Evolutionary conservation across 1,140 invertebrate genomes (phyloP), one percentile per base, ranked within the genome.

Genomic region (Camponotus vicinus): DNA sequence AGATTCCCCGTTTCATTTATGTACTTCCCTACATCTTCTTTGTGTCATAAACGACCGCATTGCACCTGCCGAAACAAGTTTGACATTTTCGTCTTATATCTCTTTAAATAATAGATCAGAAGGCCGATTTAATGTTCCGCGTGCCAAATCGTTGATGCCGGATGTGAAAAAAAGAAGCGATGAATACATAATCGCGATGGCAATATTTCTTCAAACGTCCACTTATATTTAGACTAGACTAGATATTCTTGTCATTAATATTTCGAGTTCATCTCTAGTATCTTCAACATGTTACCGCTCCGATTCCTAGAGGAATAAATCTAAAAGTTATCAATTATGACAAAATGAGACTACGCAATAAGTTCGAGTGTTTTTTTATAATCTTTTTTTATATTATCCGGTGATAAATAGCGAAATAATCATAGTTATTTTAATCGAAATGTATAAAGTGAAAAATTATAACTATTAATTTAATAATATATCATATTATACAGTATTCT

Each of bases 181-280:
- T 7, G 34, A 40, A 70, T 70, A 42, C 27, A 52, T 80, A 55
- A 80, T 70, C 78, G 49, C 34, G 77, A 63, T 45, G 59, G 21
- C 27, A 18, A 80, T 45, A 21, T 80, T 80, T 70, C 78, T 80
- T 64, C 59, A 70, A 80, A 37, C 9, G 45, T 80, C 34, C 34
- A n/a, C 9, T 70, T 80, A 80, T 80, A 80, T 80, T 80, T 80
- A 80, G 21, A 21, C 21, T 21, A 21, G 78, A 80, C 21, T 21
- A 21, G 78, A 80, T 70, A 57, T 34, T 42, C 64, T n/a, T 49
- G 34, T 21, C 37, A 70, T 80, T 70, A 70, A 80, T 80, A 80
- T 69, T 34, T 27, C 49, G 21, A 42, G 21, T 80, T 69, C n/a
- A 15, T 70, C 21, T 13, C 21, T 4, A 57, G 11, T 18, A 42